Base-by-base conservation (phyloP, 1,140 invertebrate species). In the Apocrypta bakeri region DNA sequence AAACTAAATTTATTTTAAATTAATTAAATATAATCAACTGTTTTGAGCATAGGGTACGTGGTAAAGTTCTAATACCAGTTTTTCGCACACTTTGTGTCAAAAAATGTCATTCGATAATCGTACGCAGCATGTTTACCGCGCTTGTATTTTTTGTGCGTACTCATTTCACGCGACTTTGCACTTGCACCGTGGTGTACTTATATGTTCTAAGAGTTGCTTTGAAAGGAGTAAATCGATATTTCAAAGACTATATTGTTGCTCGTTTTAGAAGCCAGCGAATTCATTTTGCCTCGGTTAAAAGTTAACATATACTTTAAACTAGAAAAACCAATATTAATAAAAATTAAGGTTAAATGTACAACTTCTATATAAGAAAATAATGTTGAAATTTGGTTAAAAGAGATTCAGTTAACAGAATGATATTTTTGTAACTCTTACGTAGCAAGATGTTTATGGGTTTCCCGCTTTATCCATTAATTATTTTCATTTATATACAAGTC, bases 401-500 rank as follows among this genome's bases (percentile, higher is more conserved):
- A 72, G 3, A 61, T 37, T 48, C 33, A 9, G 24, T 27, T 71
- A 79, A 72, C 63, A 17, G 24, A 73, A 72, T 24, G 24, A 31
- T 37, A 72, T 8, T 3, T 73, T 80, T 8, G 33, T 37, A 25
- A 63, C 33, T 68, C 4, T 68, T 12, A 9, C 61, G 12, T 37
- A 0, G 37, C 71, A 81, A 66, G 63, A 82, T 71, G 7, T 77
- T 75, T 81, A 81, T 33, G 29, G 27, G 69, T 48, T 75, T 63
- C 64, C 33, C 27, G 12, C 40, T 76, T 76, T 61, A 71, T 66
- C 3, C 24, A 48, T 75, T 33, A 4, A 63, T 8, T 69, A 61
- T 37, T 82, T 82, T 69, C 9, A 82, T 0, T 82, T 82, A 82
- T 82, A 61, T 82, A 77, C 73, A 82, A 81, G 37, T 77, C 63